Evolutionary conservation across 2,113 vertebrate genomes (phyloP).

Genomic region (Takifugu bimaculatus): DNA sequence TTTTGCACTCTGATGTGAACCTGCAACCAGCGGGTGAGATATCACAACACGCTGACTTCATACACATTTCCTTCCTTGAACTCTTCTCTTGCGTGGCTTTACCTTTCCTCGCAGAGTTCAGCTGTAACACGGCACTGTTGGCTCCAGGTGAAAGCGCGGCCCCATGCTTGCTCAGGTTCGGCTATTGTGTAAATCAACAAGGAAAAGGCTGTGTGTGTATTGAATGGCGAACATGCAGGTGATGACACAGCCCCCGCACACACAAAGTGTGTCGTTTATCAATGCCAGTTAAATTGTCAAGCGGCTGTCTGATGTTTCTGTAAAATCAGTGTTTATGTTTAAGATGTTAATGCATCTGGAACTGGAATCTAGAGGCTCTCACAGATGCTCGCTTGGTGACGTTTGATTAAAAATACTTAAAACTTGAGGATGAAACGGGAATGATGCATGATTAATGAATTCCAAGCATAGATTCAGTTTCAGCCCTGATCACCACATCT

Average conservation of each 20-base stretch:
- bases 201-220: conserved; percentile 63
- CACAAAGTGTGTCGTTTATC: conserved; percentile 71
- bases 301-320: conserved; percentile 27
- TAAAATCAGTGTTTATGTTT: conserved; percentile 2
- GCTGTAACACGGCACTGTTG: conserved; percentile 72
- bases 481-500: conserved; percentile 56
- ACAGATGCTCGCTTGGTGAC: background rate
- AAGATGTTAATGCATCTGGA: background rate
- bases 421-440: conserved; percentile 16
- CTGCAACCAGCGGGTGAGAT: conserved; percentile 9
- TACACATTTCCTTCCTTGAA: conserved; percentile 39
- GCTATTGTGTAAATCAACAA: conserved; percentile 76
- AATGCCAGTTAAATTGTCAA: conserved; percentile 25
- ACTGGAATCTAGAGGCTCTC: background rate
- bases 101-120: conserved; percentile 60
- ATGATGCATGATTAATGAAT: too few relatives aligned
- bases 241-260: conserved; percentile 71
- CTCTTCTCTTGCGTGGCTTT: conserved; percentile 47
- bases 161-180: conserved; percentile 70
- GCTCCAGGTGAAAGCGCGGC: conserved; percentile 71
- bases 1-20: conserved; percentile 19
- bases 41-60: conserved; percentile 16
- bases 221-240: conserved; percentile 76
- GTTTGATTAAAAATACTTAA: background rate
- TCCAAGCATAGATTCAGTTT: conserved; percentile 39